phyloP scores from a whole-genome alignment of 2,888 invertebrate genomes.

The Aricia artaxerxes region DNA sequence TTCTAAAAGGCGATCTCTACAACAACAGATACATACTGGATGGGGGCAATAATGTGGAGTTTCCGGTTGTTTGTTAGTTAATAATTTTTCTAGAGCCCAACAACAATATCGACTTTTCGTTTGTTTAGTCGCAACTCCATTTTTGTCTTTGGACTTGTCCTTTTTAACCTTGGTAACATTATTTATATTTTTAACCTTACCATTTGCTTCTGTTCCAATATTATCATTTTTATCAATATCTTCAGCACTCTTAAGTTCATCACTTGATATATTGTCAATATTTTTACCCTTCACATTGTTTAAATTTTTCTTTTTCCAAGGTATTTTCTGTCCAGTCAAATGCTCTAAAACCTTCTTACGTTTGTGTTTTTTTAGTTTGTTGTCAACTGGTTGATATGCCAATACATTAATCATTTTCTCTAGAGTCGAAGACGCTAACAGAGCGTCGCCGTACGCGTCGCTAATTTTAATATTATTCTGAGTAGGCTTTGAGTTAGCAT shows the following conservation, averaged over 20 bases:
- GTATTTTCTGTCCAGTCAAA: neutral
- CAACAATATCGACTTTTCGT: constrained; percentile 49
- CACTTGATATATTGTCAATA: neutral
- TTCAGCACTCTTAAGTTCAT: neutral
- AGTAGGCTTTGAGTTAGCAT: constrained; percentile 25
- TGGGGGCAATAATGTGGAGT: constrained; percentile 44
- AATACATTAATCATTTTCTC: constrained; percentile 61
- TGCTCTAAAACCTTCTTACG: neutral
- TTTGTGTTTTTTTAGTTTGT: constrained; percentile 10
- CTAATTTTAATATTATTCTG: neutral
- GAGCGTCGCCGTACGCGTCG: constrained; percentile 39
- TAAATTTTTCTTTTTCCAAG: neutral
- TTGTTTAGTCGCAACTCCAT: neutral
- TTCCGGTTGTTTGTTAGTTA: constrained; percentile 24
- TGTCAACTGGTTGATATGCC: constrained; percentile 34
- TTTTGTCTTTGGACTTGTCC: neutral
- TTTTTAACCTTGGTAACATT: neutral
- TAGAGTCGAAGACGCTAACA: constrained; percentile 56
- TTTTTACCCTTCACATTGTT: neutral
- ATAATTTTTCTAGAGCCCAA: constrained; percentile 50
- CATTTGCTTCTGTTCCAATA: neutral
- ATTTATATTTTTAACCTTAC: neutral
- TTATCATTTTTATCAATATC: neutral
- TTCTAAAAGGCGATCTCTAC: constrained; percentile 44
- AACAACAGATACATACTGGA: constrained; percentile 52